These are phyloP conservation scores for Rhynchophorus ferrugineus DNA, from an alignment of 1,140 invertebrate genomes.

Conservation along the genomic window DNA sequence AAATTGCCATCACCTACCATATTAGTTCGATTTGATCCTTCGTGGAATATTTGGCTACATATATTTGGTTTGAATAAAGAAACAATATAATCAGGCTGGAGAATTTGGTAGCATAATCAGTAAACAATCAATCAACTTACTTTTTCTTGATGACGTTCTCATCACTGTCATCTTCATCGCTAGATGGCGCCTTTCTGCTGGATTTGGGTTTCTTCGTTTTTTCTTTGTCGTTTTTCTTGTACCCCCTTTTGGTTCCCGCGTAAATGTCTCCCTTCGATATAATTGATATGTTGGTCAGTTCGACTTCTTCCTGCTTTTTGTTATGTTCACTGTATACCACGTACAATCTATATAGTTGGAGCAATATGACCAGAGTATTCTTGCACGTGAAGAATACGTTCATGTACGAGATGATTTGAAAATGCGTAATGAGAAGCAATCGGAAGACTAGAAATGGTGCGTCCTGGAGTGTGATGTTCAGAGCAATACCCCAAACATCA, in stretches of 20 bases:
- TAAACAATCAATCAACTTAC: no score
- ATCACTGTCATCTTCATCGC: slow-evolving; percentile 17
- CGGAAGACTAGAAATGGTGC: slow-evolving; percentile 79
- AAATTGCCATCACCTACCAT: no score
- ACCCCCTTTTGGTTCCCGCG: slow-evolving; percentile 19
- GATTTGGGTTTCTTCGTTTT: slow-evolving; percentile 10
- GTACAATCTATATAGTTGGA: slow-evolving; percentile 77
- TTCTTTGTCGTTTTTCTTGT: slow-evolving; percentile 6
- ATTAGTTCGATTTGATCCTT: no score
- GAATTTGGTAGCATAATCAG: no score
- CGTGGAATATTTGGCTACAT: no score
- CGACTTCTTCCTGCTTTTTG: slow-evolving; percentile 39
- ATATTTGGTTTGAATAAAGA: no score
- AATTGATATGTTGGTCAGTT: slow-evolving; percentile 48
- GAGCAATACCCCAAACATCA: slow-evolving; percentile 74
- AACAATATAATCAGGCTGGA: no score
- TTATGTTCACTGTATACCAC: slow-evolving; percentile 66
- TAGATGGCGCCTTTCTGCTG: slow-evolving; percentile 1
- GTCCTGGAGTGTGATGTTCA: slow-evolving; percentile 73
- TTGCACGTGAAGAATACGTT: slow-evolving; percentile 91
- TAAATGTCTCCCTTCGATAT: slow-evolving; percentile 47
- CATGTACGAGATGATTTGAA: slow-evolving; percentile 83
- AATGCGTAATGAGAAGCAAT: slow-evolving; percentile 75
- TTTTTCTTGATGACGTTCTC: slow-evolving; percentile 16
- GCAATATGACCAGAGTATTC: slow-evolving; percentile 76